Conservation (phyloP, 2,113 vertebrate species). For the Campylomormyrus tamandua region DNA sequence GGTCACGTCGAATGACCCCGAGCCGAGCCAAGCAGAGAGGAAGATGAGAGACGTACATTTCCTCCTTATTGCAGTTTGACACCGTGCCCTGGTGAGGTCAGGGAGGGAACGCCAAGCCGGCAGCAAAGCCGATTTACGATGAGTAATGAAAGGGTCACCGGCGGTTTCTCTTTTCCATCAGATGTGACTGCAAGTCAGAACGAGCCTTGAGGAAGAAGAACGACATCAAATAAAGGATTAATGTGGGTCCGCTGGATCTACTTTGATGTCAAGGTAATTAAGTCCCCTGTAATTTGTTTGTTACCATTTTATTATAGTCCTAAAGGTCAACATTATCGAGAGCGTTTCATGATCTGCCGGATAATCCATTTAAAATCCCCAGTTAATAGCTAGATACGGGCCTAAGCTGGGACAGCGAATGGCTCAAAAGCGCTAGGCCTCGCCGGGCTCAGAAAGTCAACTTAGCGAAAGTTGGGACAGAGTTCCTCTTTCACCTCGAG, state of each 20-base stretch:
- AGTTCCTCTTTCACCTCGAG: neutral
- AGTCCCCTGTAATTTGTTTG: neutral
- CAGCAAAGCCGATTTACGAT: neutral
- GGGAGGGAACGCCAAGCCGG: too few species aligned
- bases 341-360: neutral
- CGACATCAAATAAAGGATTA: neutral
- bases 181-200: neutral
- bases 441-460: neutral
- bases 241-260: neutral
- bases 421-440: neutral
- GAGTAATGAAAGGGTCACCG: neutral
- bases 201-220: neutral
- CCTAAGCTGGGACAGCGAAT: neutral
- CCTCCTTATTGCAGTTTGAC: neutral
- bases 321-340: neutral
- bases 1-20: neutral
- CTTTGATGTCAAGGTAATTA: constrained; percentile 3
- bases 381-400: neutral
- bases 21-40: neutral
- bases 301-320: neutral
- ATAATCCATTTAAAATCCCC: neutral
- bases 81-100: neutral
- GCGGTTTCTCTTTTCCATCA: neutral
- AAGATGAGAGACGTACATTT: neutral
- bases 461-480: neutral